These are phyloP conservation scores for Drosophila colorata DNA, from an alignment of 2,888 invertebrate species.

Conservation along the genomic window DNA sequence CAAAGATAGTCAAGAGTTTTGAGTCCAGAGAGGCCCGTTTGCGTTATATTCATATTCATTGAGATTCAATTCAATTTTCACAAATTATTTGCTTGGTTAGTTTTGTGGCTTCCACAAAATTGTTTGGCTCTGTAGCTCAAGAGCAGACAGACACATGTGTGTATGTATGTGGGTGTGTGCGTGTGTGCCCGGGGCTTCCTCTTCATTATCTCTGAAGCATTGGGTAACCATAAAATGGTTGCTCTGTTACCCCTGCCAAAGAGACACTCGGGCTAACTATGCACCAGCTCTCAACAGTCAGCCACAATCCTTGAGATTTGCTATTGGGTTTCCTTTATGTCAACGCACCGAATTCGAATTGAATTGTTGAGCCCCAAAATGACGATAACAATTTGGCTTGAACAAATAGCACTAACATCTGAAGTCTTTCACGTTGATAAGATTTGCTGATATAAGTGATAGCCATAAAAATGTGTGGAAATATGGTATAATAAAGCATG, in stretches of 20 bases:
- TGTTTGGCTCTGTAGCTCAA: constrained; percentile 47
- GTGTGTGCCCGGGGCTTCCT: constrained; percentile 59
- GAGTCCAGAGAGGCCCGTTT: constrained; percentile 13
- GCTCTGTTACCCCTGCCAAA: background rate
- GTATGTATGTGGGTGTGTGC: background rate
- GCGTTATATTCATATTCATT: constrained; percentile 70
- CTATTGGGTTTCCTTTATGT: constrained; percentile 54
- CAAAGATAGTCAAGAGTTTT: constrained; percentile 1
- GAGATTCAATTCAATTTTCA: constrained; percentile 73
- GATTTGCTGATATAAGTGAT: too few relatives aligned
- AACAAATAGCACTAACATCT: background rate
- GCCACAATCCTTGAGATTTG: constrained; percentile 36
- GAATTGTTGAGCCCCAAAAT: constrained; percentile 48
- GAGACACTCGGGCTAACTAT: constrained; percentile 13
- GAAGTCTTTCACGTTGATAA: too few relatives aligned
- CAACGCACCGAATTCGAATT: constrained; percentile 62
- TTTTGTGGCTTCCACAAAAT: constrained; percentile 79
- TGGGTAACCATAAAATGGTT: constrained; percentile 43
- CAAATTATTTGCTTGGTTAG: constrained; percentile 81
- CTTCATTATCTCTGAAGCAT: constrained; percentile 69
- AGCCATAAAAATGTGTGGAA: too few relatives aligned
- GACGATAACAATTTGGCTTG: constrained; percentile 18
- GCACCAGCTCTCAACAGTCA: constrained; percentile 4
- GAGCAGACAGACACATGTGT: constrained; percentile 12
- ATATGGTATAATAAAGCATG: too few relatives aligned